Base-by-base conservation (phyloP, 2,113 vertebrate species). In the Cynocephalus volans region DNA sequence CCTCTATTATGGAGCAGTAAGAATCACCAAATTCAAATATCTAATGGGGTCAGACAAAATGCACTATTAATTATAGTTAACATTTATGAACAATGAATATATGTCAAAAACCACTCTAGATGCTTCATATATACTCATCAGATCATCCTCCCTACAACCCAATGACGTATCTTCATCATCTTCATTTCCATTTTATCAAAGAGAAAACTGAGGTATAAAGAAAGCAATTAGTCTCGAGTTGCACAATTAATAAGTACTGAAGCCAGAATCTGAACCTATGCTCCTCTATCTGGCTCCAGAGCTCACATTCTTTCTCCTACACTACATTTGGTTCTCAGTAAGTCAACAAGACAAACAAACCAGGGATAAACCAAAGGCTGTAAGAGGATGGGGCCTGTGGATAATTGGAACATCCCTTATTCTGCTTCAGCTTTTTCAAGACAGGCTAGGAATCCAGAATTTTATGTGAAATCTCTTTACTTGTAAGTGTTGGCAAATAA, bases 401-500 rank as follows among this genome's bases (percentile, higher is more conserved):
- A 52, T 60, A 67, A 93, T 0, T 54, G 58, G 41, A 92, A 45
- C 45, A 48, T 26, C 23, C 8, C 58, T 90, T 64, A 83, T 56
- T 69, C 10, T 77, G 26, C 41, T 83, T 89, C 26, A 73, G 12
- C 6, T 62, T 75, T 91, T 89, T 54, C n/a, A 92, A 93, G 48
- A 75, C 33, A 88, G 82, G 56, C 18, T 87, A 87, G 21, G 69
- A 86, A 87, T 23, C 6, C 26, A 93, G 31, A 81, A 80, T 60
- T 88, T 90, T 36, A 36, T n/a, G 17, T 62, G 60, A 92, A 89
- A 79, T 87, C 17, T 92, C 18, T 56, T 90, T 80, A 79, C n/a
- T 72, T 92, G 8, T 60, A 86, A 77, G 7, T 86, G 9, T 15
- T 87, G 87, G 17, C 52, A 94, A 89, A 92, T 86, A 97, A 93